phyloP scores from a whole-genome alignment of 2,888 invertebrate species.

The Pandemis cinnamomeana region DNA sequence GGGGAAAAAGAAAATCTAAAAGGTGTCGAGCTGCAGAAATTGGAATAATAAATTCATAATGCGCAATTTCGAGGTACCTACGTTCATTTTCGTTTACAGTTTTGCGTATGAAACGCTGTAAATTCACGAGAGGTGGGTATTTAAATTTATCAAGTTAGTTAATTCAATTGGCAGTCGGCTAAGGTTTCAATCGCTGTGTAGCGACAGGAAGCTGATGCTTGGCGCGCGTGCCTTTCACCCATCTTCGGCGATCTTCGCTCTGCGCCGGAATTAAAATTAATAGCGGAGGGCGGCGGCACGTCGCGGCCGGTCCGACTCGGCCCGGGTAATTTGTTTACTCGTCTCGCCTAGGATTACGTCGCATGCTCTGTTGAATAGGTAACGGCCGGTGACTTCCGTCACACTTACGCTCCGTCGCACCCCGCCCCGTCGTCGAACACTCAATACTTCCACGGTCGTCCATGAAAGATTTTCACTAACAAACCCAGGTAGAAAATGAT shows the following conservation, averaged over 20 bases:
- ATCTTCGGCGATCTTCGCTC: constrained; percentile 77
- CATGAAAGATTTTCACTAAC: constrained; percentile 11
- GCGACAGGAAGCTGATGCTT: constrained; percentile 50
- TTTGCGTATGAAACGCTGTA: constrained; percentile 1
- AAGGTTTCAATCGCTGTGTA: constrained; percentile 50
- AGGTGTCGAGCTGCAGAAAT: constrained; percentile 41
- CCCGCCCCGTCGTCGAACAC: constrained; percentile 33
- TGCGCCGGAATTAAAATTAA: constrained; percentile 82
- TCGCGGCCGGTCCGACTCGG: constrained; percentile 66
- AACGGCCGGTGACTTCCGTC: constrained; percentile 69
- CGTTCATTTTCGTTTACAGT: constrained; percentile 23
- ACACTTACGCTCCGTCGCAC: constrained; percentile 39
- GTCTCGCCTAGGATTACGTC: constrained; percentile 79
- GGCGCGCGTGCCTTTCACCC: constrained; percentile 74
- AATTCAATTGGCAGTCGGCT: constrained; percentile 25
- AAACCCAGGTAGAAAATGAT: not conserved
- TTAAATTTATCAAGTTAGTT: constrained; percentile 11
- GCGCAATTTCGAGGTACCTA: constrained; percentile 17
- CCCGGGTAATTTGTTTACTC: constrained; percentile 82
- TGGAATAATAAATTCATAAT: constrained; percentile 42
- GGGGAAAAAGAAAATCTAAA: constrained; percentile 40
- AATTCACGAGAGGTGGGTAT: not conserved
- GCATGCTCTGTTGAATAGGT: constrained; percentile 79
- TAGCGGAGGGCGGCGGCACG: constrained; percentile 72
- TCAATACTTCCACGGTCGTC: constrained; percentile 3